Base-by-base conservation (phyloP, 2,113 vertebrate species). In the Furnarius figulus region DNA sequence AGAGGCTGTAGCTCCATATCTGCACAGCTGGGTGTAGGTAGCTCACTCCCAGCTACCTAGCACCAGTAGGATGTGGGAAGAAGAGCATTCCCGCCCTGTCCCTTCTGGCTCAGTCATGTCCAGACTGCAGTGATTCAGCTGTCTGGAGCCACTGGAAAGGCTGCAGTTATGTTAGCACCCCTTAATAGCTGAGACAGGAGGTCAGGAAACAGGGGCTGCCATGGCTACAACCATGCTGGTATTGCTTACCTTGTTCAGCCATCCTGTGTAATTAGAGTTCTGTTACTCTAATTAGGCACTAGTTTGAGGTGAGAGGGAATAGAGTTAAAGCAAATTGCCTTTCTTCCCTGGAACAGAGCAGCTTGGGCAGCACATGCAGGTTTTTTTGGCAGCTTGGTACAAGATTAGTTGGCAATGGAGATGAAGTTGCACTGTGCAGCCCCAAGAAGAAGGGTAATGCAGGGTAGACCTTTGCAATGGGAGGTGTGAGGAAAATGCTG, bases 1-100 rank as follows among this genome's bases (percentile, higher is more conserved):
- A 94, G 85, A 85, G 44, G 33, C 87, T 89, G 71, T 30, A 68
- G 35, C 56, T 91, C 70, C 31, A 0, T 78, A 55, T 87, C 71
- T 91, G 90, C 87, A 79, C 93, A 97, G 92, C 92, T 94, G 94
- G 90, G 49, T 87, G 87, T 90, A 94, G 92, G 96, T 95, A 93
- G 90, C 67, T 85, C 40, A 1, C 37, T 93, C 92, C 70, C 62
- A 87, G 92, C 71, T 37, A 90, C 37, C 25, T 76, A 90, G 68
- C 67, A 30, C 53, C 14, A 58, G 92, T 82, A 67, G 94, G 87
- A 93, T 85, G 95, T 95, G 82, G 90, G 63, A 93, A 91, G 55
- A 72, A 35, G 75, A 91, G 37, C 0, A 0, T 91, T 92, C 81
- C 81, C 44, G 50, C 49, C 39, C 76, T 15, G 83, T 79, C 67